phyloP scores from a whole-genome alignment of 1,140 invertebrate species.

The Whitmania pigra region DNA sequence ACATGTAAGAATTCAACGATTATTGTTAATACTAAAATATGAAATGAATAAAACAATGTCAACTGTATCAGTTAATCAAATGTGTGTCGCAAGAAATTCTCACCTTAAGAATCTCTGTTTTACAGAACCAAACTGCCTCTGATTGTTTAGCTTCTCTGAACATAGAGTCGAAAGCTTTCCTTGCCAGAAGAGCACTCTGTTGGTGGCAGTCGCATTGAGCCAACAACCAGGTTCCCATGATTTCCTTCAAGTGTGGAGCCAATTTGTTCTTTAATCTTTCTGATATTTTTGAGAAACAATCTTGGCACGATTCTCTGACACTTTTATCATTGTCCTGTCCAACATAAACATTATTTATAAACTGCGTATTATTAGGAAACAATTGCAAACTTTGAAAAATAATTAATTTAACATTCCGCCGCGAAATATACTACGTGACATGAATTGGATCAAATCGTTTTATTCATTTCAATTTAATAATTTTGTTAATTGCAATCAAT shows the following conservation, averaged over 20 bases:
- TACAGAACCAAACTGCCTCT: conserved; percentile 62
- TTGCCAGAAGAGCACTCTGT: conserved; percentile 60
- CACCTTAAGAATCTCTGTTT: conserved; percentile 57
- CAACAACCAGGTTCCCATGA: conserved; percentile 53
- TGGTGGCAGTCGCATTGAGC: conserved; percentile 68
- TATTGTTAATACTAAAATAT: background rate
- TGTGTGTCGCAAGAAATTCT: conserved; percentile 4
- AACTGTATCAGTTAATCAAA: background rate
- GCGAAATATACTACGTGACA: background rate
- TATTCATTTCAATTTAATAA: background rate
- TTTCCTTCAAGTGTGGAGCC: conserved; percentile 60
- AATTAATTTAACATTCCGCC: background rate
- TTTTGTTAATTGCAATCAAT: background rate
- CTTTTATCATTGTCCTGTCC: conserved; percentile 58
- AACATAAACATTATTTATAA: conserved; percentile 11
- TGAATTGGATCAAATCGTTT: background rate
- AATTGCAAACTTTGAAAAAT: background rate
- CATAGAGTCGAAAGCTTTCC: conserved; percentile 52
- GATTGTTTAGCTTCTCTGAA: conserved; percentile 58
- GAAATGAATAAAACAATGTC: background rate
- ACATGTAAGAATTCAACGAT: background rate
- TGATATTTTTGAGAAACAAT: conserved; percentile 54
- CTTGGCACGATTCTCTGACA: conserved; percentile 56
- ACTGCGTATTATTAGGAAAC: background rate
- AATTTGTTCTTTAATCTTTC: conserved; percentile 56